Percentiles rank a stretch among this genome's conserved stretches.
phyloP scores from a whole-genome alignment of 2,888 invertebrate species.

The Lasioglossum lativentre region DNA sequence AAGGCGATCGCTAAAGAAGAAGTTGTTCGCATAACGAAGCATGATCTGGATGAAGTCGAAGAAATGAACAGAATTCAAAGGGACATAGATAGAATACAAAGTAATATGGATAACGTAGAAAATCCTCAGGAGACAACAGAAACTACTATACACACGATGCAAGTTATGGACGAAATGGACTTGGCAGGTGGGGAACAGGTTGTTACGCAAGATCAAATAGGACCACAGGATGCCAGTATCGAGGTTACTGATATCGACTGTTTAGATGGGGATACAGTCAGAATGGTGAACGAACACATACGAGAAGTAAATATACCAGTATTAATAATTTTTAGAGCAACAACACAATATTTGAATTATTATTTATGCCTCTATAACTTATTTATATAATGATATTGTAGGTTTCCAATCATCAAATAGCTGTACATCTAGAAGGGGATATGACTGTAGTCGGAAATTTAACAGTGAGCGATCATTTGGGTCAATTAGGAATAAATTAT shows the following conservation, averaged over 20 bases:
- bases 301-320: conserved; percentile 70
- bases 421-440: conserved; percentile 80
- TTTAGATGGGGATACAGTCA: conserved; percentile 80
- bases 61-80: conserved; percentile 72
- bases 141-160: conserved; percentile 76
- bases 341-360: not conserved
- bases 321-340: not conserved
- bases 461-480: conserved; percentile 76
- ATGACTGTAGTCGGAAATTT: conserved; percentile 82
- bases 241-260: conserved; percentile 80
- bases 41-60: conserved; percentile 72
- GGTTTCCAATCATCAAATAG: conserved; percentile 82
- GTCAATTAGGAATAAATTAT: conserved; percentile 82
- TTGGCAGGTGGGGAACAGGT: conserved; percentile 80
- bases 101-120: conserved; percentile 73
- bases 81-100: conserved; percentile 72
- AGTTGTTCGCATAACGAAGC: conserved; percentile 69
- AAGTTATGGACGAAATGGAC: conserved; percentile 81
- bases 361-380: not conserved
- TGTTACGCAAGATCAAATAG: conserved; percentile 79
- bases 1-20: conserved; percentile 79
- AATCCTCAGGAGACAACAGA: conserved; percentile 65
- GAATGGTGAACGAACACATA: conserved; percentile 81
- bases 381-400: conserved; percentile 49
- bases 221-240: conserved; percentile 76